Conservation (phyloP, 1,140 invertebrate species). For the Macrocentrus cingulum region DNA sequence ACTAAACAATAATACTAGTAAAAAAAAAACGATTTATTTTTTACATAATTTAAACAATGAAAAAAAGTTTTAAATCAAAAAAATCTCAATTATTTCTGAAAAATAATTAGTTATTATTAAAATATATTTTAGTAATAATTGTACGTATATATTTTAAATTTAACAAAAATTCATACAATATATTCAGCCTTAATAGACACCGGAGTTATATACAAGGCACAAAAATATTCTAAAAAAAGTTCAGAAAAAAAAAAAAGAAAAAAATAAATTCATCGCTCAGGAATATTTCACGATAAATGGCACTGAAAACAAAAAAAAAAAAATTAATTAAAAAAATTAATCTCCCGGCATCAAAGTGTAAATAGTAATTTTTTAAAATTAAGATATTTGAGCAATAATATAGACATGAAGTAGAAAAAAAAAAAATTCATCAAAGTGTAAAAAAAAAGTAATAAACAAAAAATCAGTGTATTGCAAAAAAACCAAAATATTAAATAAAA, state of each 20-base stretch:
- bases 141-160: no score
- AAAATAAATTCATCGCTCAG: constrained; percentile 25
- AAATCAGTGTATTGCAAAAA: constrained; percentile 5
- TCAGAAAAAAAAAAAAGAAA: no score
- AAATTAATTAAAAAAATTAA: neutral
- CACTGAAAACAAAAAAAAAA: constrained; percentile 41
- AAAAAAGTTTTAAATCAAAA: neutral
- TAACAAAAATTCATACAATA: no score
- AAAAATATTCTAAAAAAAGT: neutral
- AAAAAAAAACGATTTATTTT: no score
- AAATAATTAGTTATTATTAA: no score
- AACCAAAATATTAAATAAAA: constrained; percentile 14
- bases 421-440: constrained; percentile 1
- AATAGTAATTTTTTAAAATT: no score
- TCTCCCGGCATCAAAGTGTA: no score
- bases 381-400: constrained; percentile 32
- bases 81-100: no score
- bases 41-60: no score
- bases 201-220: neutral
- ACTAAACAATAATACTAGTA: no score
- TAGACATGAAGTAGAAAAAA: neutral
- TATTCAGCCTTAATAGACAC: no score
- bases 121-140: no score
- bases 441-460: neutral
- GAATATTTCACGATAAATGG: constrained; percentile 42